Evolutionary conservation across 2,888 invertebrate genomes (phyloP).

Genomic region (Drosophila percnosoma): DNA sequence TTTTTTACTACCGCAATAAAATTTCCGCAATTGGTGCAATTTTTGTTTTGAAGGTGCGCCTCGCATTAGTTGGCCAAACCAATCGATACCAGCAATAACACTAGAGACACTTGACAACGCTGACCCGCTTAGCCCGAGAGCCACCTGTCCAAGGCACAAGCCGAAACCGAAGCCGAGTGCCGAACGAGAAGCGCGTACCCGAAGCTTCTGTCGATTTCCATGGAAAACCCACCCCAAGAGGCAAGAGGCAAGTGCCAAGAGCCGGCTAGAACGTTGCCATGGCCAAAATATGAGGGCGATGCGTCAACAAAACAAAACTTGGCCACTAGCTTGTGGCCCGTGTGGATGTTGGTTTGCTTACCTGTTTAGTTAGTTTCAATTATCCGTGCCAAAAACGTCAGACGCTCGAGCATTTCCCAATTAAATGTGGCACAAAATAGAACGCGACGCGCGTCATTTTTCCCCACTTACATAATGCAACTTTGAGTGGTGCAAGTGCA

Average conservation of each 20-base stretch:
- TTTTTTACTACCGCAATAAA: constrained; percentile 55
- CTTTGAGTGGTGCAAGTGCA: constrained; percentile 40
- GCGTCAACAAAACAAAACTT: constrained; percentile 61
- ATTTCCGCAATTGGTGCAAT: constrained; percentile 76
- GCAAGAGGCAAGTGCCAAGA: background rate
- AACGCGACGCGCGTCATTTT: constrained; percentile 40
- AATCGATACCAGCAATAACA: constrained; percentile 74
- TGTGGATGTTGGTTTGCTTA: constrained; percentile 40
- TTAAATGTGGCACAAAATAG: constrained; percentile 59
- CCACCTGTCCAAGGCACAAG: constrained; percentile 3
- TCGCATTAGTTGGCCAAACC: constrained; percentile 66
- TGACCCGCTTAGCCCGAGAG: constrained; percentile 60
- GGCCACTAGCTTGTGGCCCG: constrained; percentile 13
- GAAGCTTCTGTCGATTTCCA: constrained; percentile 4
- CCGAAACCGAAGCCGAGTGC: background rate
- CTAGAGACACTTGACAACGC: constrained; percentile 35
- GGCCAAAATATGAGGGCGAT: constrained; percentile 65
- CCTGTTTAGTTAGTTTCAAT: constrained; percentile 70
- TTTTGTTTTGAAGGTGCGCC: constrained; percentile 68
- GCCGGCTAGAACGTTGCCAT: constrained; percentile 67
- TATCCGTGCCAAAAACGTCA: constrained; percentile 74
- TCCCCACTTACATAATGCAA: constrained; percentile 59
- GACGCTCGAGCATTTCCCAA: constrained; percentile 41
- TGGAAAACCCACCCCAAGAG: constrained; percentile 39
- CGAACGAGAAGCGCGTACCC: constrained; percentile 8